Conservation (phyloP, 2,888 invertebrate genomes). For the Syrista parreyssii region DNA sequence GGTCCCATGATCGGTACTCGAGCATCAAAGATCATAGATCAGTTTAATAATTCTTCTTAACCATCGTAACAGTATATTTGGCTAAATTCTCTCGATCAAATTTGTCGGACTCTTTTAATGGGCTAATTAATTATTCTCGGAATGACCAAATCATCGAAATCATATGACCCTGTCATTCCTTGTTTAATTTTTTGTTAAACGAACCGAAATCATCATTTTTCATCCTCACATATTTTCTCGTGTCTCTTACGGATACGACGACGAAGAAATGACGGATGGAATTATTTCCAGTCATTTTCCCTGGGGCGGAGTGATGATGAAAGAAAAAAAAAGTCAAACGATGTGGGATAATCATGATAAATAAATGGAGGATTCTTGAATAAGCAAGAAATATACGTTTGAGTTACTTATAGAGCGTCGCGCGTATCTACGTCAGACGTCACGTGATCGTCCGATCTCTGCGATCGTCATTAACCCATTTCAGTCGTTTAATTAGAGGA, state of each 20-base stretch:
- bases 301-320: background rate
- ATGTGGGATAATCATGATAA: background rate
- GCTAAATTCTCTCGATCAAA: background rate
- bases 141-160: background rate
- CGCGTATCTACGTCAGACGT: background rate
- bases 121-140: background rate
- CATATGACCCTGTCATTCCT: background rate
- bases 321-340: background rate
- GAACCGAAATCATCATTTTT: too few relatives aligned
- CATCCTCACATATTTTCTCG: background rate
- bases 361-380: background rate
- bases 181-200: too few relatives aligned
- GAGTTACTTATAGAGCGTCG: background rate
- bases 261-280: background rate
- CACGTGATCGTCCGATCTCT: slow-evolving; percentile 3
- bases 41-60: background rate
- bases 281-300: background rate
- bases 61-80: background rate
- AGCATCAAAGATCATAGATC: background rate
- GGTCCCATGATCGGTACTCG: background rate
- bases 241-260: background rate
- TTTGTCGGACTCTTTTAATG: background rate
- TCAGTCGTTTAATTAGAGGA: slow-evolving; percentile 20
- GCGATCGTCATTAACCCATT: slow-evolving; percentile 10
- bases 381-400: background rate